phyloP scores from a whole-genome alignment of 2,113 vertebrate genomes.

The Puffinus mauretanicus region DNA sequence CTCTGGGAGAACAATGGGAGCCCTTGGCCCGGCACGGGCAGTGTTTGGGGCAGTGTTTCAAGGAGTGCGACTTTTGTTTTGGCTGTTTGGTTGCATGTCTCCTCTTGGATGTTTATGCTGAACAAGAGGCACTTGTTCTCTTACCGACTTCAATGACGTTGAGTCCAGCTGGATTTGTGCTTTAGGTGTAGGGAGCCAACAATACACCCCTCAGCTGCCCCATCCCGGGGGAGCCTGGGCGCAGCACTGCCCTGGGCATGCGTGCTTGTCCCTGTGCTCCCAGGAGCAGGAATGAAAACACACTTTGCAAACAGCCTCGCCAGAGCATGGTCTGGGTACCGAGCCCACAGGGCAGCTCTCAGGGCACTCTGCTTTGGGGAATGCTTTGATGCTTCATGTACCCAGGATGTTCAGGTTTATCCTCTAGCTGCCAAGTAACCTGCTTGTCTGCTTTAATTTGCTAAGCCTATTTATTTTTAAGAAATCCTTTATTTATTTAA shows the following conservation, averaged over 20 bases:
- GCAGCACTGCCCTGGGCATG: background rate
- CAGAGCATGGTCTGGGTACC: background rate
- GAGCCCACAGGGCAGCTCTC: background rate
- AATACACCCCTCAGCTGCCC: background rate
- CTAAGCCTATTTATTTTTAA: background rate
- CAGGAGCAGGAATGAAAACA: background rate
- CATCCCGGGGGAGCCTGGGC: background rate
- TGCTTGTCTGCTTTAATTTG: conserved; percentile 9
- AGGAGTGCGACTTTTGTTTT: background rate
- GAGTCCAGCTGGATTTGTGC: conserved; percentile 9
- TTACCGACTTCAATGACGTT: background rate
- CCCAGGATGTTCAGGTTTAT: background rate
- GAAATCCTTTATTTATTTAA: background rate
- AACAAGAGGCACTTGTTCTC: conserved; percentile 37
- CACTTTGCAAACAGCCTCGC: background rate
- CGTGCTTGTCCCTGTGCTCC: background rate
- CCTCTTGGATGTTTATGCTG: background rate
- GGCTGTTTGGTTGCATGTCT: background rate
- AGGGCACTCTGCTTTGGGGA: background rate
- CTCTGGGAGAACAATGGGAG: background rate
- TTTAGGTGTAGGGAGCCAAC: background rate
- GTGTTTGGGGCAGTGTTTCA: background rate
- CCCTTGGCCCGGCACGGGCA: background rate
- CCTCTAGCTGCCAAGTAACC: background rate
- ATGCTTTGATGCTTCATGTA: background rate